Conservation (phyloP, 2,888 invertebrate genomes). For the Vesta saturnalis region DNA sequence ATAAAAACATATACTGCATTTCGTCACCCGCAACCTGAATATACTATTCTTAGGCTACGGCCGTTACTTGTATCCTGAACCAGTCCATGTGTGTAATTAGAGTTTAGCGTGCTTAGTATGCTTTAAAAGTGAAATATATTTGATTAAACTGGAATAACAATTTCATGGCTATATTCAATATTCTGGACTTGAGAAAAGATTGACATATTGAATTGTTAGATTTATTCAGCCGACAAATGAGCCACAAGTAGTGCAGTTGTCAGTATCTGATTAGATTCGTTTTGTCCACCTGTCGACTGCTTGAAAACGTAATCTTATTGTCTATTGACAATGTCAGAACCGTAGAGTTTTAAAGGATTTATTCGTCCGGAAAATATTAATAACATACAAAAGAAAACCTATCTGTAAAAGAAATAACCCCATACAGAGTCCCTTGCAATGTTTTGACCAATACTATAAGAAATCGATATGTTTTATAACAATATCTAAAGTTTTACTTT, state of each 20-base stretch:
- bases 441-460: conserved; percentile 7
- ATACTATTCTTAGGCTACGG: too few relatives aligned
- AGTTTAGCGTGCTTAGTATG: too few relatives aligned
- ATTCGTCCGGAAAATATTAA: conserved; percentile 44
- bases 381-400: conserved; percentile 25
- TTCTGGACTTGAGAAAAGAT: too few relatives aligned
- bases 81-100: too few relatives aligned
- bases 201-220: neutral
- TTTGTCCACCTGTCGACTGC: conserved; percentile 33
- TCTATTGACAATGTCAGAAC: conserved; percentile 46
- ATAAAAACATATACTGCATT: too few relatives aligned
- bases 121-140: too few relatives aligned
- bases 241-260: conserved; percentile 24
- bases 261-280: conserved; percentile 40
- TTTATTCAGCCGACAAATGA: conserved; percentile 12
- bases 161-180: too few relatives aligned
- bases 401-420: conserved; percentile 8
- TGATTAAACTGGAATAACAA: too few relatives aligned
- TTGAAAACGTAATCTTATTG: conserved; percentile 46
- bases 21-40: too few relatives aligned
- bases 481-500: conserved; percentile 41
- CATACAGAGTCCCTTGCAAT: too few relatives aligned
- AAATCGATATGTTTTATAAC: conserved; percentile 46
- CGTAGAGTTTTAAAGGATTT: conserved; percentile 35
- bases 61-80: too few relatives aligned